These are phyloP conservation scores for Fabriciana adippe DNA, from an alignment of 2,888 invertebrate genomes.

Conservation along the genomic window DNA sequence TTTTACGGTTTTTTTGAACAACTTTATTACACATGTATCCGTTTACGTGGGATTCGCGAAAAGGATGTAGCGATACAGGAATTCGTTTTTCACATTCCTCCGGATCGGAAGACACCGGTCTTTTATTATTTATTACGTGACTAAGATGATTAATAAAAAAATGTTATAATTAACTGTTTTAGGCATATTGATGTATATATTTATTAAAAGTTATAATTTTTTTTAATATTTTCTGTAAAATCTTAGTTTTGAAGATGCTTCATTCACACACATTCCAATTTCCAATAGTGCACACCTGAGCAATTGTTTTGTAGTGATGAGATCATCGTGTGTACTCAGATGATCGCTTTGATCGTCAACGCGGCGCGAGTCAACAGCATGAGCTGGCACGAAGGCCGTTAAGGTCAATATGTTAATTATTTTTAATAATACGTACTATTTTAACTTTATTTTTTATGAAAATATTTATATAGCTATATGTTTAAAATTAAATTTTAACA, in stretches of 20 bases:
- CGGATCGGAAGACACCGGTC: neutral
- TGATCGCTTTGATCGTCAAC: conserved; percentile 48
- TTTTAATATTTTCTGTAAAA: neutral
- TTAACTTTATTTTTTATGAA: neutral
- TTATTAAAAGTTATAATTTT: neutral
- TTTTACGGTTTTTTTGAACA: no score
- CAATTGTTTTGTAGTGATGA: conserved; percentile 49
- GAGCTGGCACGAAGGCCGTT: conserved; percentile 51
- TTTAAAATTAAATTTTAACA: no score
- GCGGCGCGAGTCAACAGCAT: conserved; percentile 40
- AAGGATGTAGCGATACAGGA: conserved; percentile 11
- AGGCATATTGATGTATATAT: neutral
- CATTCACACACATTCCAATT: conserved; percentile 24
- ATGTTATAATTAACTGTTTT: neutral
- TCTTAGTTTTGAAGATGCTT: neutral
- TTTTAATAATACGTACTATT: neutral
- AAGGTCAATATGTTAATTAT: conserved; percentile 8
- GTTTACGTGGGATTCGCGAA: neutral
- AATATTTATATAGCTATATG: no score
- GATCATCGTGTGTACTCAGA: conserved; percentile 69
- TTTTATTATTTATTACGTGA: neutral
- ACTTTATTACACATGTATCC: neutral
- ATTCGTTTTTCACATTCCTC: conserved; percentile 5
- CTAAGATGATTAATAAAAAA: neutral
- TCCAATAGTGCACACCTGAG: conserved; percentile 41